Evolutionary conservation across 1,140 invertebrate genomes (phyloP), one percentile per base, ranked within the genome.

Genomic region (Lepidurus packardi): DNA sequence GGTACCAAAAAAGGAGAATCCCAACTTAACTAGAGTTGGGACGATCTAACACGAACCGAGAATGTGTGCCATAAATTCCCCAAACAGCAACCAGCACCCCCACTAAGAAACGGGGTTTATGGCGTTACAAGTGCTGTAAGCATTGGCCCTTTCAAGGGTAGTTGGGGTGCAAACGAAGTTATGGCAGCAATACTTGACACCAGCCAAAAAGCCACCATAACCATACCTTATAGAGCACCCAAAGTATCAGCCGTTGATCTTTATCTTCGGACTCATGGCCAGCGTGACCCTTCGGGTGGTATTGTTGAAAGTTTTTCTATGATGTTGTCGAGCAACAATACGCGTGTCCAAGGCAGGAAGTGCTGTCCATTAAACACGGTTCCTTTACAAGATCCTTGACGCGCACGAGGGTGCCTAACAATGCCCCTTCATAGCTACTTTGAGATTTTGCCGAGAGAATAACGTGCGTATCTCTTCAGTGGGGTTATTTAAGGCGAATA

Each of bases 371-470:
- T 65, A 65, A 65, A 65, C 53, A 65, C 53, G 53, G 53, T 65
- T 65, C 53, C 45, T 65, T 65, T 65, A n/a, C n/a, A 65, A 65
- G 53, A 65, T 65, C 21, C 53, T 65, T 65, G 53, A 65, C 53
- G 13, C 53, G 53, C 53, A 65, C 53, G 53, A 65, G 53, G 53
- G 53, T n/a, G 13, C 16, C 5, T 65, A 65, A 65, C 53, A 65
- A 65, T 65, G 13, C 53, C 7, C n/a, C 53, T 21, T 65, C 8
- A 65, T 13, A 21, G 53, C 53, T 65, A 65, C 53, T 65, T 65
- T 65, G 53, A 21, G 16, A 47, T 47, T 47, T 34, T 34, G 34
- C 34, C 34, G 34, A 34, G 16, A 47, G 10, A 47, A 3, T 47
- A 21, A 21, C 53, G 9, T 13, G 21, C 8, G 21, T 21, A 65